phyloP scores from a whole-genome alignment of 1,140 invertebrate genomes.

The Ctenoplectra terminalis region DNA sequence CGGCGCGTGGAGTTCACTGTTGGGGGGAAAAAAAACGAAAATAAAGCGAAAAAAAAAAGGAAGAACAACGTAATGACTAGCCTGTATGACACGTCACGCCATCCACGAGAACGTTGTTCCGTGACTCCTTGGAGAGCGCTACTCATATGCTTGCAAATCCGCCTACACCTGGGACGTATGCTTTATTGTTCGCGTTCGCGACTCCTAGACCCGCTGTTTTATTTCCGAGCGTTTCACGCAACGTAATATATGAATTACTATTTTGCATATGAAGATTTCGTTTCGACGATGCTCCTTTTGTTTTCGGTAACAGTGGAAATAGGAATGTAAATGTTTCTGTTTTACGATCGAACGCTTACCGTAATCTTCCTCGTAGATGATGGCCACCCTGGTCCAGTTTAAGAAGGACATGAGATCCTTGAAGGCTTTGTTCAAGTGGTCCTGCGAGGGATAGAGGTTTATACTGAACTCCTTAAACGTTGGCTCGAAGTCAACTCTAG shows the following conservation, averaged over 20 bases:
- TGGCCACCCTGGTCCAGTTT: constrained; percentile 96
- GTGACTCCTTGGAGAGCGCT: constrained; percentile 4
- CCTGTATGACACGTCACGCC: constrained; percentile 18
- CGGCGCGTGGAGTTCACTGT: background rate
- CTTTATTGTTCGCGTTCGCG: constrained; percentile 6
- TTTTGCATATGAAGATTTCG: background rate
- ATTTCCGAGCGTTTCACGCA: background rate
- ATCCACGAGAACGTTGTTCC: background rate
- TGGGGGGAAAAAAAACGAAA: background rate
- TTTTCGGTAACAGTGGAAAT: too few relatives aligned
- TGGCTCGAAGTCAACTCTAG: constrained; percentile 88
- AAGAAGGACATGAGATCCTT: constrained; percentile 93
- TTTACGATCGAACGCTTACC: constrained; percentile 82
- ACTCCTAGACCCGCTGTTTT: background rate
- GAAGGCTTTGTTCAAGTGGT: constrained; percentile 92
- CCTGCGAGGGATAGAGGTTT: constrained; percentile 94
- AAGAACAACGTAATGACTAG: constrained; percentile 46
- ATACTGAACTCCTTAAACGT: constrained; percentile 91
- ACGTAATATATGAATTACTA: background rate
- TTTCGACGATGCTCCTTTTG: background rate
- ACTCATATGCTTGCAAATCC: constrained; percentile 21
- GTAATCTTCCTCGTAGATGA: constrained; percentile 95
- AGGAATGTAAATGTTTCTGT: background rate
- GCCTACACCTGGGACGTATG: background rate
- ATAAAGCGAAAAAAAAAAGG: background rate